These are phyloP conservation scores for Phortica okadai DNA, from an alignment of 2,888 invertebrate genomes.

Conservation along the genomic window DNA sequence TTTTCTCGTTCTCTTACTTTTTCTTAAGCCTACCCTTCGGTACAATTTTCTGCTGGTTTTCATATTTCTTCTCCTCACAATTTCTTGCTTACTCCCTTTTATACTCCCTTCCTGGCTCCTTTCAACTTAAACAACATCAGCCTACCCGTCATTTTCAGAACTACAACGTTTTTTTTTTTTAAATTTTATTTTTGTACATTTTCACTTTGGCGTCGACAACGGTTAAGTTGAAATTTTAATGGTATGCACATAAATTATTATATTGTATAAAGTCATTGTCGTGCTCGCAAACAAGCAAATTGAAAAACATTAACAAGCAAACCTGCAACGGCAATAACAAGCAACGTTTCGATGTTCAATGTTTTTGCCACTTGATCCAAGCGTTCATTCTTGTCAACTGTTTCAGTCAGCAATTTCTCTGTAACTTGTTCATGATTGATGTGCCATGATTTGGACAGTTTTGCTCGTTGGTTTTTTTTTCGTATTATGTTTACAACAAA, in stretches of 20 bases:
- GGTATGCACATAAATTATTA: conserved; percentile 25
- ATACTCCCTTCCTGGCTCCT: no score
- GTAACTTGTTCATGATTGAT: neutral
- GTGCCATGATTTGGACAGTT: neutral
- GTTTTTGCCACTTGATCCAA: no score
- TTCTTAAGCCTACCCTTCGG: no score
- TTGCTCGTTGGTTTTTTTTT: neutral
- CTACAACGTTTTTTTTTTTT: no score
- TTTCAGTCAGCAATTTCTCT: neutral
- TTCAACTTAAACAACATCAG: no score
- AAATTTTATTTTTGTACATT: neutral
- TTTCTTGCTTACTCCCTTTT: no score
- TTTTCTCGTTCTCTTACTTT: no score
- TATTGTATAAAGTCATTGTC: neutral
- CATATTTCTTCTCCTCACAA: no score
- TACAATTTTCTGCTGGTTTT: no score
- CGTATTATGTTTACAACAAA: neutral
- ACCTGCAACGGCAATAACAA: neutral
- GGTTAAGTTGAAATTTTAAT: conserved; percentile 16
- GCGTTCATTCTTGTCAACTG: no score
- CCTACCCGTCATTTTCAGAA: no score
- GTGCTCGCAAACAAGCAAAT: neutral
- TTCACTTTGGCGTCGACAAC: neutral
- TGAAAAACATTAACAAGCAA: conserved; percentile 20
- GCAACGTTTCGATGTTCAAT: neutral